Conservation (phyloP, 1,140 invertebrate species). For the Heterodera carotae region DNA sequence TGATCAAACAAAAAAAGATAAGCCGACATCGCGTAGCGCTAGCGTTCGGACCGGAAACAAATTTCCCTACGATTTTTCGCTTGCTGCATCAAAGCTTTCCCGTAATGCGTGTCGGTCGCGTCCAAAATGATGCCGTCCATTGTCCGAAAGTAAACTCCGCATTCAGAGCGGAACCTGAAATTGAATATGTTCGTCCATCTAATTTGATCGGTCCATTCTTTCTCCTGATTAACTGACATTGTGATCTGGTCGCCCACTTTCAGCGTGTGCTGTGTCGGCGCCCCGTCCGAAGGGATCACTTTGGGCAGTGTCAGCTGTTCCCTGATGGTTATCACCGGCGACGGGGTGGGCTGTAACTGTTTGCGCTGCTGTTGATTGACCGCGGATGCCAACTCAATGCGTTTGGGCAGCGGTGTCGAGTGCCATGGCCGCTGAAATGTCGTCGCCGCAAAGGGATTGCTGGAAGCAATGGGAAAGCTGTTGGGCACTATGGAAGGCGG, state of each 20-base stretch:
- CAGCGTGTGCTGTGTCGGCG: slow-evolving; percentile 6
- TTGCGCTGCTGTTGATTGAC: not conserved
- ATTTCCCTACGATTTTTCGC: no score
- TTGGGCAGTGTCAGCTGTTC: slow-evolving; percentile 21
- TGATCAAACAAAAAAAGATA: no score
- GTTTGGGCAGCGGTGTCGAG: slow-evolving; percentile 29
- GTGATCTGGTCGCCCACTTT: slow-evolving; percentile 28
- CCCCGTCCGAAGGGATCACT: slow-evolving; percentile 36
- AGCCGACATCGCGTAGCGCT: no score
- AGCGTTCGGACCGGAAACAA: no score
- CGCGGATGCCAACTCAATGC: slow-evolving; percentile 1
- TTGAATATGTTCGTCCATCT: not conserved
- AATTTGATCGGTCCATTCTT: not conserved
- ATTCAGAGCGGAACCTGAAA: slow-evolving; percentile 17
- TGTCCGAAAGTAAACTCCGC: slow-evolving; percentile 35
- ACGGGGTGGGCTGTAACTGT: not conserved
- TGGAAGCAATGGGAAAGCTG: not conserved
- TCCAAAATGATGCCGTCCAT: slow-evolving; percentile 34
- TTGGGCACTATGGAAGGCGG: no score
- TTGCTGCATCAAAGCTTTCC: not conserved
- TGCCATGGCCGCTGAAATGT: not conserved
- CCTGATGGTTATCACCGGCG: slow-evolving; percentile 5
- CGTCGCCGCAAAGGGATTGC: slow-evolving; percentile 20
- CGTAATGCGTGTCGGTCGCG: slow-evolving; percentile 37
- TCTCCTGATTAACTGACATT: slow-evolving; percentile 7